Evolutionary conservation across 2,888 invertebrate species (phyloP).

Genomic region (Drosophila fulvimacula): DNA sequence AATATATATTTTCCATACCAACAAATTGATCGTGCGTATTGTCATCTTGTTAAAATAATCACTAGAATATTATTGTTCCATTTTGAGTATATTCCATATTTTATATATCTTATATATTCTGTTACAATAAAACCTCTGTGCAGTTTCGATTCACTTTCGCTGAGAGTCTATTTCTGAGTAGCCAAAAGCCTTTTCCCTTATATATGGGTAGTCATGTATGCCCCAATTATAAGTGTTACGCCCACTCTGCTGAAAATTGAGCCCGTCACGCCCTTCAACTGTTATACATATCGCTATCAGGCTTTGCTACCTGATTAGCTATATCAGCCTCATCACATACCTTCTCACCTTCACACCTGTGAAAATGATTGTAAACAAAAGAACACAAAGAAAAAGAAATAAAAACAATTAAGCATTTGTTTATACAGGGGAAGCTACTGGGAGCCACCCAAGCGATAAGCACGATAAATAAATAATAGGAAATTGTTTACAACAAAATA

Average conservation of each 20-base stretch:
- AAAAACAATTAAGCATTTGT: conserved; percentile 56
- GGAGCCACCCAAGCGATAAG: conserved; percentile 53
- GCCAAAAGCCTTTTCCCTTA: neutral
- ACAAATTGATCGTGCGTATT: neutral
- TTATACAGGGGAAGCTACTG: conserved; percentile 30
- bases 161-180: neutral
- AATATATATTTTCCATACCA: no score
- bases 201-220: conserved; percentile 1
- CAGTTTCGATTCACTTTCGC: neutral
- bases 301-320: conserved; percentile 6
- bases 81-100: neutral
- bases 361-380: conserved; percentile 15
- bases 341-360: conserved; percentile 44
- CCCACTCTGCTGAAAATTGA: conserved; percentile 9
- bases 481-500: conserved; percentile 48
- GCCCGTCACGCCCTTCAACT: conserved; percentile 33
- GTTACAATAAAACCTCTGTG: neutral
- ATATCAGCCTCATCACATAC: neutral
- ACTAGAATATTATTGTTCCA: neutral
- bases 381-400: conserved; percentile 4
- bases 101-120: neutral
- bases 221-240: neutral
- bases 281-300: conserved; percentile 17
- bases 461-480: conserved; percentile 57
- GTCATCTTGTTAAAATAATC: no score